These are phyloP conservation scores for Catocala sponsa DNA, from an alignment of 2,888 invertebrate species.

Conservation along the genomic window DNA sequence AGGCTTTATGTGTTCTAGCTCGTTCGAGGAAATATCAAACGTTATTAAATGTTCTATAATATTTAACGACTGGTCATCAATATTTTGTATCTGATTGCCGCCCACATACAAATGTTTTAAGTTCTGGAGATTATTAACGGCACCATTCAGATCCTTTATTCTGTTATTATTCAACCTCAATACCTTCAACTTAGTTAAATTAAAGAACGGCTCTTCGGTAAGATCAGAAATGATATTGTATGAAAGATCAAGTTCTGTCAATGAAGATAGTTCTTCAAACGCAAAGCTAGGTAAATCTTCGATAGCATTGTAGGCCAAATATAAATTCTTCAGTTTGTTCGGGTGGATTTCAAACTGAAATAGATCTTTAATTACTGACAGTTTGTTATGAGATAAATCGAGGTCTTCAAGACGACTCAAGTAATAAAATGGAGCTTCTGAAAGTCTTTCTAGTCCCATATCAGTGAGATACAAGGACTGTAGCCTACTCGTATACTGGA, in stretches of 20 bases:
- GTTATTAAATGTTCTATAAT: conserved; percentile 77
- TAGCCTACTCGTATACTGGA: conserved; percentile 67
- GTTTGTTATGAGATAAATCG: conserved; percentile 69
- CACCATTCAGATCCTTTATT: conserved; percentile 76
- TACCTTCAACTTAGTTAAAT: conserved; percentile 67
- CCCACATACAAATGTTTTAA: conserved; percentile 73
- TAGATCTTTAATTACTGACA: conserved; percentile 63
- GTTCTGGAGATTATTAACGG: conserved; percentile 69
- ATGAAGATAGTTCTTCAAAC: conserved; percentile 65
- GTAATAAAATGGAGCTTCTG: conserved; percentile 62
- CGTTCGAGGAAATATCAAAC: conserved; percentile 76
- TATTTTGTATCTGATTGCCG: conserved; percentile 69
- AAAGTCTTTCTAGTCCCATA: conserved; percentile 63
- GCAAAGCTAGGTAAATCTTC: conserved; percentile 60
- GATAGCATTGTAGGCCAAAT: conserved; percentile 67
- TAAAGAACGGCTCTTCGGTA: conserved; percentile 70
- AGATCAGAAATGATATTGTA: conserved; percentile 69
- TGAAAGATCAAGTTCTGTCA: conserved; percentile 74
- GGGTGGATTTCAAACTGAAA: conserved; percentile 69
- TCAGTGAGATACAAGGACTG: conserved; percentile 60
- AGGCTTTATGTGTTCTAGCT: conserved; percentile 66
- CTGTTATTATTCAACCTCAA: conserved; percentile 72
- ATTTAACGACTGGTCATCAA: conserved; percentile 70
- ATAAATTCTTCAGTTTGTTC: conserved; percentile 63
- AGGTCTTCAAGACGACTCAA: conserved; percentile 65